phyloP scores from a whole-genome alignment of 1,140 invertebrate genomes.

The Trichomalopsis sarcophagae region DNA sequence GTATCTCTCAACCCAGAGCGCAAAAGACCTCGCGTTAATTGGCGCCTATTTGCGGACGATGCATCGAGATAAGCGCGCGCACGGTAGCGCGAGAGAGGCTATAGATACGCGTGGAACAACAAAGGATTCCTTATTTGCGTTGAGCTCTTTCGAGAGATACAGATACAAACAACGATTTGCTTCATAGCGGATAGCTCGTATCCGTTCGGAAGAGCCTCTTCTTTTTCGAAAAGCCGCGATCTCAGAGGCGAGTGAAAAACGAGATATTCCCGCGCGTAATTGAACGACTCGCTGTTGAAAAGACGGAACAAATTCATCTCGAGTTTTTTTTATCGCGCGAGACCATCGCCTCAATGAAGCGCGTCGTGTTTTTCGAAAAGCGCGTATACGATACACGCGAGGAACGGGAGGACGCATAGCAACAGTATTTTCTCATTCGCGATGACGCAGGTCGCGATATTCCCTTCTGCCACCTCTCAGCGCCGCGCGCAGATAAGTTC shows the following conservation, averaged over 20 bases:
- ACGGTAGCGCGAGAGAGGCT: background rate
- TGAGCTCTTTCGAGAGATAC: no score
- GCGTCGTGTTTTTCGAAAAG: background rate
- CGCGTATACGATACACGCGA: no score
- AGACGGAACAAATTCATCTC: no score
- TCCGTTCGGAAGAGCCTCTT: no score
- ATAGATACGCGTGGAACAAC: background rate
- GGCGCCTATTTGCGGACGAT: slow-evolving; percentile 12
- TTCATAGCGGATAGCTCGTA: background rate
- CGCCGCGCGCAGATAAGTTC: background rate
- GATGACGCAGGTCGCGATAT: slow-evolving; percentile 23
- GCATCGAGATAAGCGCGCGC: background rate
- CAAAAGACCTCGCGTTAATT: slow-evolving; percentile 30
- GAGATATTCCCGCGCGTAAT: no score
- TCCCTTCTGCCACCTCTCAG: background rate
- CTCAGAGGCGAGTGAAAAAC: no score
- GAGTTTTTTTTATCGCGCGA: background rate
- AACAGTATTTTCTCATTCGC: background rate
- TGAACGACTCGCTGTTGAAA: no score
- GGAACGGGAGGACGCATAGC: slow-evolving; percentile 15
- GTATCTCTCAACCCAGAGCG: background rate
- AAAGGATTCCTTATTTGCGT: background rate
- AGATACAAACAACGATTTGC: background rate
- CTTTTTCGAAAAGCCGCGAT: no score
- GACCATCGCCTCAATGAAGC: background rate